Percentiles rank a stretch among this genome's conserved stretches.
phyloP scores from a whole-genome alignment of 2,888 invertebrate genomes.

The Hydrotaea cyrtoneurina region DNA sequence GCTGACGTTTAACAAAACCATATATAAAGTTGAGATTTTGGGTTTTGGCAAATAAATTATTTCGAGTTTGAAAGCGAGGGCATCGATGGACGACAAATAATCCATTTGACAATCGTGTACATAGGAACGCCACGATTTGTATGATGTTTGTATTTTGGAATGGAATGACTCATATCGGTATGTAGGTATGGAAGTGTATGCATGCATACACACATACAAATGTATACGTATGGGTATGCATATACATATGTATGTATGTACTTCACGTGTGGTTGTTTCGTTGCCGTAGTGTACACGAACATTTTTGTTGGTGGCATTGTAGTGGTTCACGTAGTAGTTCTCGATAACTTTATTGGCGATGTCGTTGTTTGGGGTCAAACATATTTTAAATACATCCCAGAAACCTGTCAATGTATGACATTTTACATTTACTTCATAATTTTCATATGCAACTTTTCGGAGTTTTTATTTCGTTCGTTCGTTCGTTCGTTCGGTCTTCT shows the following conservation, averaged over 20 bases:
- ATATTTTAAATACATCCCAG: constrained; percentile 71
- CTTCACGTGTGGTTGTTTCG: not conserved
- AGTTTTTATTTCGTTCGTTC: constrained; percentile 13
- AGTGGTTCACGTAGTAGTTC: constrained; percentile 41
- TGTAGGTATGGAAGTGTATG: too few relatives aligned
- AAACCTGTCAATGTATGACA: constrained; percentile 77
- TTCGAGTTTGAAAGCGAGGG: too few relatives aligned
- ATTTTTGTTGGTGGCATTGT: not conserved
- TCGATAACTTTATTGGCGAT: constrained; percentile 53
- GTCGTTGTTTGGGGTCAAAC: constrained; percentile 70
- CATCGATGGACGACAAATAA: too few relatives aligned
- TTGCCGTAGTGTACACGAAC: too few relatives aligned
- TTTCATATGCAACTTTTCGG: constrained; percentile 60
- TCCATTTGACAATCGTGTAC: too few relatives aligned
- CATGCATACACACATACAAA: not conserved
- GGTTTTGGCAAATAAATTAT: too few relatives aligned
- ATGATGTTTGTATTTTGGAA: not conserved
- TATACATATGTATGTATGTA: not conserved
- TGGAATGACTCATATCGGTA: not conserved
- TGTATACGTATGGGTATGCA: not conserved
- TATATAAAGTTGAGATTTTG: too few relatives aligned
- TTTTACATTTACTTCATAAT: constrained; percentile 78
- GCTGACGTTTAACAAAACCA: too few relatives aligned
- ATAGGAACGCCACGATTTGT: too few relatives aligned
- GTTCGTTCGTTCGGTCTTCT: constrained; percentile 36